These are phyloP conservation scores for Ophraella communa DNA, from an alignment of 2,888 invertebrate species.

Conservation along the genomic window DNA sequence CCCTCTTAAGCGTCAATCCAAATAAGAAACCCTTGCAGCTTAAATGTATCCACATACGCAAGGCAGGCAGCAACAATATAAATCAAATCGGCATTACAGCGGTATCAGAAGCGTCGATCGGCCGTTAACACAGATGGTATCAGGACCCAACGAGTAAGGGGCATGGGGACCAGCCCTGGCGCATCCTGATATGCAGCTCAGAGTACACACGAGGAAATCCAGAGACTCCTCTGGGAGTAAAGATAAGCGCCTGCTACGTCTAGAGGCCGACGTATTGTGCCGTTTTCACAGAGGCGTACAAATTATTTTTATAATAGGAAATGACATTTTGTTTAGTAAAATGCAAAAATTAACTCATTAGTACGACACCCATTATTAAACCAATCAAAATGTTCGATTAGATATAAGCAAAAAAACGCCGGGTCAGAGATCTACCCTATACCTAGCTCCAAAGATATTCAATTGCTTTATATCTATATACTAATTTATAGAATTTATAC, in stretches of 20 bases:
- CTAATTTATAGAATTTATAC: no score
- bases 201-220: conserved; percentile 37
- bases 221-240: conserved; percentile 37
- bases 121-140: conserved; percentile 60
- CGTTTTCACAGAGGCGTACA: background rate
- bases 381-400: no score
- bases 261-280: conserved; percentile 36
- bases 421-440: no score
- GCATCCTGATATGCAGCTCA: conserved; percentile 32
- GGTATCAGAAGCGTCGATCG: conserved; percentile 56
- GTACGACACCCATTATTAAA: no score
- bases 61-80: conserved; percentile 44
- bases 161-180: conserved; percentile 29
- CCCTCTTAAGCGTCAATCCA: background rate
- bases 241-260: conserved; percentile 37
- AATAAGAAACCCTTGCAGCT: background rate
- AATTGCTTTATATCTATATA: no score
- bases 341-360: no score
- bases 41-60: conserved; percentile 7
- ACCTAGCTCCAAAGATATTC: no score
- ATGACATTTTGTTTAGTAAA: no score
- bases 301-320: background rate
- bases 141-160: conserved; percentile 36
- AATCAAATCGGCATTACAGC: conserved; percentile 58
- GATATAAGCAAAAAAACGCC: no score